Evolutionary conservation across 1,140 invertebrate species (phyloP), one percentile per base, ranked within the genome.

Genomic region (Anagrus nilaparvatae): DNA sequence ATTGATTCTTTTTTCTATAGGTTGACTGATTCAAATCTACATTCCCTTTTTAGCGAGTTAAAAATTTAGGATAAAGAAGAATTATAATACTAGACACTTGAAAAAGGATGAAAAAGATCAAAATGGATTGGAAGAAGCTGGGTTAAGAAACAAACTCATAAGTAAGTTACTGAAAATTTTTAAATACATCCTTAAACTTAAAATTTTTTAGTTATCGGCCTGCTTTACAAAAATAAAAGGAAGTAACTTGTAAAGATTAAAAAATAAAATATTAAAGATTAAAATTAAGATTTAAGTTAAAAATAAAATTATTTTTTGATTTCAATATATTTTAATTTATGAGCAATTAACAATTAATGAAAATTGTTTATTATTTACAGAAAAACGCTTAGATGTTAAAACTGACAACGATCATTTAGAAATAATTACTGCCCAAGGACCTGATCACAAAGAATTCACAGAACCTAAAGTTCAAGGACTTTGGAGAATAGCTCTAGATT

Each of bases 1-100:
- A 34, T n/a, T n/a, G n/a, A n/a, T n/a, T n/a, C 46, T 46, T 49
- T 50, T 55, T 63, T 70, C 5, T 54, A 94, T 89, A 74, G 84
- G 49, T 61, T 95, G 18, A 79, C 84, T 7, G 83, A 89, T 53
- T 67, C 77, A 5, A 93, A 92, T 62, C 62, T 95, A 6, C 87
- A 87, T 52, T 86, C 84, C 1, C 59, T 95, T 12, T 88, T 84
- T 51, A 84, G 83, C 57, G 90, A 94, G 58, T 61, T 96, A 1
- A 89, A 87, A 68, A 76, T 92, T 30, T 90, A 95, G 43, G 91
- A 96, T 54, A 92, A 92, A 69, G 83, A 92, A 62, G 89, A 95
- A 70, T 69, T 90, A 10, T 74, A 78, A 1, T 78, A 78, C n/a
- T 52, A 96, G 95, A 61, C 80, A 83, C 54, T 56, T 84, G 0